These are phyloP conservation scores for Parazoanthus darwini DNA, from an alignment of 92 coral and sea anemone species.

Conservation along the genomic window DNA sequence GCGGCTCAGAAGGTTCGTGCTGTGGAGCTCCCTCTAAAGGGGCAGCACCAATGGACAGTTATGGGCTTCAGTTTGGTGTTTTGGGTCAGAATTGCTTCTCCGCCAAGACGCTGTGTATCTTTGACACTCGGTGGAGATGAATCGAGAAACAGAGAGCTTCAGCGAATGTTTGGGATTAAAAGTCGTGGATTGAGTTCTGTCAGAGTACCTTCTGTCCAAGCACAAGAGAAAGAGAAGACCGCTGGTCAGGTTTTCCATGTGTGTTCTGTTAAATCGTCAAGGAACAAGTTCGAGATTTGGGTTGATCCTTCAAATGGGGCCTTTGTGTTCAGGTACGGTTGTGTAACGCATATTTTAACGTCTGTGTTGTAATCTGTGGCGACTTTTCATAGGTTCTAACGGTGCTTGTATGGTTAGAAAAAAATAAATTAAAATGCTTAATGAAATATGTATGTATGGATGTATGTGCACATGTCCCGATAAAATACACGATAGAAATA, in stretches of 20 bases:
- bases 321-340: constrained; percentile 59
- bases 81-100: constrained; percentile 74
- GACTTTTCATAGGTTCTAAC: too few relatives aligned
- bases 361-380: too few relatives aligned
- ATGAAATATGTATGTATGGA: too few relatives aligned
- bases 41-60: constrained; percentile 68
- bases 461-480: too few relatives aligned
- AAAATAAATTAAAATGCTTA: too few relatives aligned
- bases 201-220: constrained; percentile 21
- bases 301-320: constrained; percentile 53
- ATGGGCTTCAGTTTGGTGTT: constrained; percentile 83
- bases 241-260: constrained; percentile 66
- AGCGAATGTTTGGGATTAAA: constrained; percentile 32
- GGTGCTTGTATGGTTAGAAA: too few relatives aligned
- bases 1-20: constrained; percentile 73
- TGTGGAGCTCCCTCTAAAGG: constrained; percentile 73
- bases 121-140: constrained; percentile 19
- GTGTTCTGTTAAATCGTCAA: constrained; percentile 82
- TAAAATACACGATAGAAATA: too few relatives aligned
- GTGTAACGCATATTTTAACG: not conserved
- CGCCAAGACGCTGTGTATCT: constrained; percentile 5
- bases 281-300: constrained; percentile 89
- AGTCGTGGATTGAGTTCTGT: constrained; percentile 27
- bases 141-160: constrained; percentile 23
- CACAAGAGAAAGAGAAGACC: constrained; percentile 17